These are phyloP conservation scores for Chrysomela aeneicollis DNA, from an alignment of 2,888 invertebrate genomes.

Conservation along the genomic window DNA sequence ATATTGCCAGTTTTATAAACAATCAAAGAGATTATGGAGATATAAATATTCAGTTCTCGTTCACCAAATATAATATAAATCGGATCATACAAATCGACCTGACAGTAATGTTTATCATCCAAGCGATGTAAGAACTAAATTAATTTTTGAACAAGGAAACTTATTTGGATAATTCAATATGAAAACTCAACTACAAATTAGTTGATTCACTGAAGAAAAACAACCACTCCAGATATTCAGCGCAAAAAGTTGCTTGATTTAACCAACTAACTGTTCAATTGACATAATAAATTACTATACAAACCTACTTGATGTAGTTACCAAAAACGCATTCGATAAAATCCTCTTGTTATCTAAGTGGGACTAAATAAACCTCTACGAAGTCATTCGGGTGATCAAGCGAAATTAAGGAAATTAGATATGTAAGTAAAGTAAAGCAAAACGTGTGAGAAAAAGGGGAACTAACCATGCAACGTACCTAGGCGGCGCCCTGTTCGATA, in stretches of 20 bases:
- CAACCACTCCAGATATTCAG: no score
- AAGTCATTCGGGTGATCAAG: conserved; percentile 29
- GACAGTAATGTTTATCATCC: no score
- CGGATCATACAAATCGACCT: no score
- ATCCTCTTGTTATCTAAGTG: conserved; percentile 16
- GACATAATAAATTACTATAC: conserved; percentile 30
- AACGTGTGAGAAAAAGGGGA: conserved; percentile 46
- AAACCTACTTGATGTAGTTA: conserved; percentile 38
- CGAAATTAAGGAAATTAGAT: conserved; percentile 37
- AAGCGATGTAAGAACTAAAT: no score
- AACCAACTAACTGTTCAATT: conserved; percentile 9
- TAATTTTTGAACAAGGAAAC: no score
- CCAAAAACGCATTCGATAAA: conserved; percentile 32
- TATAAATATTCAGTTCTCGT: no score
- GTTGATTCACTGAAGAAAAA: no score
- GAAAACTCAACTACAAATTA: no score
- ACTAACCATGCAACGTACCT: conserved; percentile 63
- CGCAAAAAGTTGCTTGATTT: conserved; percentile 20
- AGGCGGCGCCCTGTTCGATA: conserved; percentile 60
- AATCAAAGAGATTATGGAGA: no score
- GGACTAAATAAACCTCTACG: conserved; percentile 33
- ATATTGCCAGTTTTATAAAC: no score
- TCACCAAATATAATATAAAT: no score
- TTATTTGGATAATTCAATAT: no score
- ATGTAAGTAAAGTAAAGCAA: conserved; percentile 36